Base-by-base conservation (phyloP, 2,113 vertebrate species). In the Oplegnathus fasciatus region DNA sequence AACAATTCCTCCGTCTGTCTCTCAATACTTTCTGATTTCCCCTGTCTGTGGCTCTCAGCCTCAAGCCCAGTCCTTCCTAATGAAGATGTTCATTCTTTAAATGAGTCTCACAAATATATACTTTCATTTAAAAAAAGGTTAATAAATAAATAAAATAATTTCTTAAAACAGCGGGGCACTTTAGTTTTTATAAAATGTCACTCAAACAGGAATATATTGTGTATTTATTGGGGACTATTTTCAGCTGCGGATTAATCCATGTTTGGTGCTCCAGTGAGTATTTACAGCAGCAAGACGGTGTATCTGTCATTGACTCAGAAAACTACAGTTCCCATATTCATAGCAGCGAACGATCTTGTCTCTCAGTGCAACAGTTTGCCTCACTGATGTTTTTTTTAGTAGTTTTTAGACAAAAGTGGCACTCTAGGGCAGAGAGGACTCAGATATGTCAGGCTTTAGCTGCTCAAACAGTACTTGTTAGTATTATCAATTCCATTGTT, bases 181-280 rank as follows among this genome's bases (percentile, higher is more conserved):
- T 52, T 32, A 50, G 18, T 26, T 75, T 14, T 4, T 4, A 17
- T 0, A 9, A 18, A 62, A 62, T 17, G 34, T 26, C n/a, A 72
- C 14, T 65, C 22, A 71, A 67, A 55, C 7, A n/a, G 15, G 18
- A 46, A 9, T 26, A 13, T 46, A 71, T 61, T 15, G 14, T 26
- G 54, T 5, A 18, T 86, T 70, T 75, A 15, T 22, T 58, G 6
- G 14, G 17, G 20, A 70, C 18, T 64, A 64, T 85, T 64, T 80
- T 42, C 42, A 52, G 42, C 8, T 1, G 37, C 2, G 3, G 30
- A 72, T 66, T 48, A 66, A 44, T 66, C 42, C n/a, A 66, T 9
- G 30, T 54, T 54, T 52, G 44, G 26, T 15, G 22, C 66, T 28
- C 6, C 42, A 1, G 8, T 58, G 6, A 55, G 55, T 42, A 42